Conservation (phyloP, 2,888 invertebrate species). For the Dermolepida albohirtum region DNA sequence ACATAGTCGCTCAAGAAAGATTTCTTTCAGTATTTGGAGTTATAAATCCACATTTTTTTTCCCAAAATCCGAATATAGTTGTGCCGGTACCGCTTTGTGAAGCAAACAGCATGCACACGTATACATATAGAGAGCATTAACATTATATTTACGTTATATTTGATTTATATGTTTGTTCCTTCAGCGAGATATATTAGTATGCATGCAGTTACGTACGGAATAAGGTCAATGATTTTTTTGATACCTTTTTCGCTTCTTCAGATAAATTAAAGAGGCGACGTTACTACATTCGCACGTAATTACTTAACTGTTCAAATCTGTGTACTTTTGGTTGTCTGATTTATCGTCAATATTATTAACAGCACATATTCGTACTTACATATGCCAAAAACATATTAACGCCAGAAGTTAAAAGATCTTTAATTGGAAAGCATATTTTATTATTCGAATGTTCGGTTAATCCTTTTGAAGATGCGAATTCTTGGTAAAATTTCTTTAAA, state of each 20-base stretch:
- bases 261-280: too few relatives aligned
- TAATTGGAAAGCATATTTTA: not conserved
- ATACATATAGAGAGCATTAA: too few relatives aligned
- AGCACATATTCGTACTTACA: not conserved
- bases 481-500: too few relatives aligned
- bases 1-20: too few relatives aligned
- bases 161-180: constrained; percentile 8
- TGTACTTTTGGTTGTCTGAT: not conserved
- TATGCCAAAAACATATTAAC: not conserved
- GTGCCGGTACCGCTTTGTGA: too few relatives aligned
- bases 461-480: not conserved
- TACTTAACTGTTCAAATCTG: not conserved
- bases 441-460: not conserved
- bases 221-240: constrained; percentile 12
- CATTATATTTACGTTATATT: not conserved
- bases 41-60: too few relatives aligned
- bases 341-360: constrained; percentile 1
- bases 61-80: too few relatives aligned
- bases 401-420: not conserved
- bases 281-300: constrained; percentile 14
- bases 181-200: constrained; percentile 9
- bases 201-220: not conserved
- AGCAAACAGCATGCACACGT: too few relatives aligned
- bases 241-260: not conserved
- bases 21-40: too few relatives aligned